Base-by-base conservation (phyloP, 2,888 invertebrate species). In the Melanchra persicariae region DNA sequence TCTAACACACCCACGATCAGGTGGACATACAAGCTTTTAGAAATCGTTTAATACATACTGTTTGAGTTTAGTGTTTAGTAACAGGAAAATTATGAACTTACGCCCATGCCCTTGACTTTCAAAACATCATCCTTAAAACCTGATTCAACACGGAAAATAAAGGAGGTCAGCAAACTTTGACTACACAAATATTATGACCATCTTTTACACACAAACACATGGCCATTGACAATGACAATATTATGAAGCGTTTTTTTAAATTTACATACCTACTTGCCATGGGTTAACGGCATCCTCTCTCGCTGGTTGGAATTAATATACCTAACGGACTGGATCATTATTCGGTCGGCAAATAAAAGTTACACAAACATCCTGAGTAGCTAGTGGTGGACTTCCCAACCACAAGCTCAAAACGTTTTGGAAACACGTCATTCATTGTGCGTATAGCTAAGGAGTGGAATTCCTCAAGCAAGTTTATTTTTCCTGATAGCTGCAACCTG, bases 91-190 rank as follows among this genome's bases (percentile, higher is more conserved):
- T 49, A 17, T 3, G 1, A 75, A 24, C 40, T 0, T 2, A n/a
- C 8, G 5, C 1, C 15, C 12, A 30, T 75, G 76, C 22, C 71
- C 67, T 72, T 72, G 72, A 76, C 67, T 40, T 55, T 66, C 37
- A 66, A 66, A 47, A 24, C 22, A 24, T 19, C n/a, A 52, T 45
- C 37, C 45, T 37, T 19, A 22, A 2, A 1, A 30, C 5, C 10
- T 24, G 24, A 26, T 9, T 17, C 17, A 66, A 49, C 8, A 43
- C 55, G 55, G 76, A 57, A 49, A 71, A 71, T 65, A 30, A 43
- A 17, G 47, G 24, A 45, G 45, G 8, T 8, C 19, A 8, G 40
- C 24, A n/a, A 55, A 34, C 34, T 34, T 55, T 12, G 22, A 34
- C 55, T 2, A 34, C 34, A 30, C 37, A 75, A 54, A 76, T 2